These are phyloP conservation scores for Elephas maximus DNA, from an alignment of 2,113 vertebrate genomes.

Conservation along the genomic window DNA sequence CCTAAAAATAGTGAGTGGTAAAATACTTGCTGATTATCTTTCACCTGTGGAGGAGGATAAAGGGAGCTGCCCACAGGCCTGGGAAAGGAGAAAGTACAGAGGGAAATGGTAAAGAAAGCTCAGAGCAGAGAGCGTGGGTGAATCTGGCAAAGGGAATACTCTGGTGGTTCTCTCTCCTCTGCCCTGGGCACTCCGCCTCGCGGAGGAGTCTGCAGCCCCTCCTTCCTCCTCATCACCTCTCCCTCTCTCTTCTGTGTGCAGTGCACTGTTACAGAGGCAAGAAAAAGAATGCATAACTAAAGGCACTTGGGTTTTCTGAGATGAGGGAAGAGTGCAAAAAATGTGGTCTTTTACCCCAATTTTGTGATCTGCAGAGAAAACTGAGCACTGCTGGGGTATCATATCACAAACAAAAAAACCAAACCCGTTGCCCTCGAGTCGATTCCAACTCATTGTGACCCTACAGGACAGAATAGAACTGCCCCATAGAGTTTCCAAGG, in stretches of 20 bases:
- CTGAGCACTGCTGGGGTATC: slow-evolving; percentile 13
- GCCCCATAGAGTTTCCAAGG: too few relatives aligned
- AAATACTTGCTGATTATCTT: background rate
- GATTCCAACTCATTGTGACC: too few relatives aligned
- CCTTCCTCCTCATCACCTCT: background rate
- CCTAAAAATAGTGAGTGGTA: background rate
- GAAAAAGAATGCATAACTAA: background rate
- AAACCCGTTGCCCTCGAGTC: too few relatives aligned
- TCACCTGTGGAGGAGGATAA: background rate
- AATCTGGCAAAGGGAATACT: background rate
- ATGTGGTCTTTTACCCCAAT: background rate
- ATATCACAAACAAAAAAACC: too few relatives aligned
- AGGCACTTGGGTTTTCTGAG: background rate
- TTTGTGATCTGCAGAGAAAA: slow-evolving; percentile 3
- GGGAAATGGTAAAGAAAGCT: background rate
- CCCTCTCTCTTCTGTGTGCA: background rate
- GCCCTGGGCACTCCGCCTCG: background rate
- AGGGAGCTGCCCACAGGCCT: background rate
- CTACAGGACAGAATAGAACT: too few relatives aligned
- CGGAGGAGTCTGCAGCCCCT: background rate
- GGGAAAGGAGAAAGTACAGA: background rate
- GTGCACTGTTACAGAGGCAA: background rate
- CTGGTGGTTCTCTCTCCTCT: background rate
- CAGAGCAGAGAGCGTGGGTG: background rate
- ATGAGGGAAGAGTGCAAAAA: background rate